Evolutionary conservation across 53 echinoderm and acorn worm species (phyloP).

Genomic region (Hippasteria phrygiana): DNA sequence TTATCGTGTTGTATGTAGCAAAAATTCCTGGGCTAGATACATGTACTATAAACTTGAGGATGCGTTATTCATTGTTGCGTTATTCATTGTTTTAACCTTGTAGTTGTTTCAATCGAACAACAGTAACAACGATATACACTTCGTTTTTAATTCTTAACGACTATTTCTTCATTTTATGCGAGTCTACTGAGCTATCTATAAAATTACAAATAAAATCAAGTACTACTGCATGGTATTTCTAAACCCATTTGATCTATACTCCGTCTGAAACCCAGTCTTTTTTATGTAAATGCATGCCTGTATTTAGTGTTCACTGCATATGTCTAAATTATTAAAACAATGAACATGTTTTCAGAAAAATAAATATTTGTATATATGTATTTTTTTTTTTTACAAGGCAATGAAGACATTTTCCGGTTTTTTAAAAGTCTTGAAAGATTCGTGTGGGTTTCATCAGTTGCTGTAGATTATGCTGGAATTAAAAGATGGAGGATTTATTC

Average conservation of each 20-base stretch:
- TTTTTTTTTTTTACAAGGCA: constrained; percentile 26
- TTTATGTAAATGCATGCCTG: constrained; percentile 41
- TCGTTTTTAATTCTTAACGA: no score
- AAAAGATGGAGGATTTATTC: background rate
- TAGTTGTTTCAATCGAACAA: no score
- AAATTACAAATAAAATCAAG: background rate
- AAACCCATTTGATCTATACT: background rate
- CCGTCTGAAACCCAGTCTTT: constrained; percentile 9
- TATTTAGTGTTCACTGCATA: no score
- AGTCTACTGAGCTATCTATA: background rate
- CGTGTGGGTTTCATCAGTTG: background rate
- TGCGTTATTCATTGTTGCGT: no score
- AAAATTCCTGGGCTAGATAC: no score
- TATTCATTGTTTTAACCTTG: no score
- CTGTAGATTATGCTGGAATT: background rate
- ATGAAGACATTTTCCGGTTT: constrained; percentile 10
- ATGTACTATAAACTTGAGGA: no score
- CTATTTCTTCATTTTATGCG: background rate
- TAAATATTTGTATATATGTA: constrained; percentile 47
- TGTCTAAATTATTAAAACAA: constrained; percentile 4
- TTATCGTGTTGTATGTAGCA: no score
- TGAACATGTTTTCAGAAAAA: background rate
- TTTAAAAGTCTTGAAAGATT: background rate
- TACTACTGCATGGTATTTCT: constrained; percentile 18
- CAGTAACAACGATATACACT: no score